Conservation (phyloP, 2,797 vertebrate species). For the Macropus fuliginosus region DNA sequence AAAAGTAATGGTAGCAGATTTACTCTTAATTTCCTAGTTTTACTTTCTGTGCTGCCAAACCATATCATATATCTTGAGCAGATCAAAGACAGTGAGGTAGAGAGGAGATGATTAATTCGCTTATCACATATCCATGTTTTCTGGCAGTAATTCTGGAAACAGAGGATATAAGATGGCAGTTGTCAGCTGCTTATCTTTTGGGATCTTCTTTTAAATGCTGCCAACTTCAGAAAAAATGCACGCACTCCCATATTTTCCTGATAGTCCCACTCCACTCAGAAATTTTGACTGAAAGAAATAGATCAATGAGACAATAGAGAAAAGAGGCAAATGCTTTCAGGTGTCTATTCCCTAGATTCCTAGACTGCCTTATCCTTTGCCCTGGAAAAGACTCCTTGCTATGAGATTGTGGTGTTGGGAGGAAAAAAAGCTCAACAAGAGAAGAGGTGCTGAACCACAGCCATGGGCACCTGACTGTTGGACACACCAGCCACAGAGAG, state of each 20-base stretch:
- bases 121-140: conserved; percentile 1
- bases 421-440: not conserved
- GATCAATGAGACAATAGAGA: not conserved
- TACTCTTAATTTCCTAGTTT: not conserved
- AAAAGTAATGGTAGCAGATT: not conserved
- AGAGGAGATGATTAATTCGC: not conserved
- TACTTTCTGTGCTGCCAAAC: not conserved
- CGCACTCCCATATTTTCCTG: not conserved
- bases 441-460: not conserved
- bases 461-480: not conserved
- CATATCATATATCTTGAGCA: not conserved
- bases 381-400: not conserved
- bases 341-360: not conserved
- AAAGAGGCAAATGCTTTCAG: not conserved
- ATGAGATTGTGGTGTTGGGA: not conserved
- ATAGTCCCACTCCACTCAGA: not conserved
- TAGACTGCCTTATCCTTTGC: not conserved
- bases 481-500: too few relatives aligned
- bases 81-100: not conserved
- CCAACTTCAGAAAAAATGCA: not conserved
- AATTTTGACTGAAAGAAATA: not conserved
- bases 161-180: not conserved
- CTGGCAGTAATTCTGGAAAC: not conserved
- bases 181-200: not conserved
- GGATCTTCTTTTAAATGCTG: not conserved